Base-by-base conservation (phyloP, 2,888 invertebrate genomes). In the Dendrolimus houi region DNA sequence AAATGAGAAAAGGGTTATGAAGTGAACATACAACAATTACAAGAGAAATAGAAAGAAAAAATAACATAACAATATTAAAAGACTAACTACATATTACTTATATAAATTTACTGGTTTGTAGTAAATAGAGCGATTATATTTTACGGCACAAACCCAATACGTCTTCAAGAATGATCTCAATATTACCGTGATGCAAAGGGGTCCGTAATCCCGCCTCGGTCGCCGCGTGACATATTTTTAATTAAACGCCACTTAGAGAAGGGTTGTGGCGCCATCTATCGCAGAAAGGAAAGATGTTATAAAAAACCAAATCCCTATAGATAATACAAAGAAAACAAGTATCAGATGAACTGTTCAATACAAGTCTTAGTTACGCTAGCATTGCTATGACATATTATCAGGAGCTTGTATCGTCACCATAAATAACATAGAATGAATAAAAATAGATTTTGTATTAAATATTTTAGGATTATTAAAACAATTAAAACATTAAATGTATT, bases 231-330 rank as follows among this genome's bases (percentile, higher is more conserved):
- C 87, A 82, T 79, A 81, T 84, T 85, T 86, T 84, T 84, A 85
- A 85, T 85, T 85, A 86, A 85, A 84, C 69, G 79, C 81, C 81
- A 81, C 80, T 83, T 81, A 75, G 72, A 64, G 63, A 63, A 64
- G 64, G 64, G 41, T 56, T 56, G 66, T 62, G 63, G 64, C 63
- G 59, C 59, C 59, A 59, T 61, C 63, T 47, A 47, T 47, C 12
- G 29, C 29, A 29, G 3, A 6, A 6, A 29, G 47, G 47, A 1
- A 2, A 9, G 47, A 47, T 10, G 12, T 47, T 47, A 47, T 47
- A 47, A 9, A 0, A 29, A 29, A 29, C 29, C 6, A 29, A 6
- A 6, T 29, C 6, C 29, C 29, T 29, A 29, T 29, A 29, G 29
- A 29, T 0, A 29, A 6, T 6, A 29, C 29, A 29, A 29, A 0